Conservation (phyloP, 2,888 invertebrate species). For the Eumacrocentrus americanus region DNA sequence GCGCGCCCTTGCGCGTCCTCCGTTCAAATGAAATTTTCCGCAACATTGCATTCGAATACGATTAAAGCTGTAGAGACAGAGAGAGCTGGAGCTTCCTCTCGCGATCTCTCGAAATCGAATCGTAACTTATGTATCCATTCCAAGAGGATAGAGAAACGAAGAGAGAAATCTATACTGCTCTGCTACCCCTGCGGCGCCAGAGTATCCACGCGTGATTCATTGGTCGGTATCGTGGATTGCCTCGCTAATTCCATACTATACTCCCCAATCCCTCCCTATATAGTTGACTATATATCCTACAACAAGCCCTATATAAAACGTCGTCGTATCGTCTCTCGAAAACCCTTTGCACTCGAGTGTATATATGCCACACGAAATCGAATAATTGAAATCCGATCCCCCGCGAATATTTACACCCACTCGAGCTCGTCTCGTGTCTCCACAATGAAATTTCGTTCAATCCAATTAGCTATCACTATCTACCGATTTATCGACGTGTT, state of each 20-base stretch:
- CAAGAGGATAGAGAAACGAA: constrained; percentile 20
- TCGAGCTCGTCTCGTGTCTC: background rate
- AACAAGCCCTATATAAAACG: background rate
- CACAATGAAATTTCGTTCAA: constrained; percentile 10
- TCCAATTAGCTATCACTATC: constrained; percentile 5
- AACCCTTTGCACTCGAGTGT: constrained; percentile 14
- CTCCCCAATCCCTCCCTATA: background rate
- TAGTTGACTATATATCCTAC: background rate
- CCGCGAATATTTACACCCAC: constrained; percentile 6
- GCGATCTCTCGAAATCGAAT: constrained; percentile 54
- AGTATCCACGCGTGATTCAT: constrained; percentile 50
- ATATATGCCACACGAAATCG: constrained; percentile 21
- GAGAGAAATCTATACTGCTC: background rate
- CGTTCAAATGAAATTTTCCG: constrained; percentile 63
- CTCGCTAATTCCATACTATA: constrained; percentile 42
- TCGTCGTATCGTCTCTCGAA: background rate
- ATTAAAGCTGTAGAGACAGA: constrained; percentile 60
- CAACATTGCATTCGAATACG: constrained; percentile 64
- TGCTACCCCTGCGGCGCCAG: background rate
- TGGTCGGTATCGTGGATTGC: constrained; percentile 43
- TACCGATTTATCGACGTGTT: background rate
- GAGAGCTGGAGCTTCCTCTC: constrained; percentile 41
- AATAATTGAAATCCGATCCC: constrained; percentile 32
- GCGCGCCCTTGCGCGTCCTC: constrained; percentile 40
- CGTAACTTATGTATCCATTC: constrained; percentile 50